Conservation (phyloP, 2,888 invertebrate genomes). For the Drosophila subquinaria region DNA sequence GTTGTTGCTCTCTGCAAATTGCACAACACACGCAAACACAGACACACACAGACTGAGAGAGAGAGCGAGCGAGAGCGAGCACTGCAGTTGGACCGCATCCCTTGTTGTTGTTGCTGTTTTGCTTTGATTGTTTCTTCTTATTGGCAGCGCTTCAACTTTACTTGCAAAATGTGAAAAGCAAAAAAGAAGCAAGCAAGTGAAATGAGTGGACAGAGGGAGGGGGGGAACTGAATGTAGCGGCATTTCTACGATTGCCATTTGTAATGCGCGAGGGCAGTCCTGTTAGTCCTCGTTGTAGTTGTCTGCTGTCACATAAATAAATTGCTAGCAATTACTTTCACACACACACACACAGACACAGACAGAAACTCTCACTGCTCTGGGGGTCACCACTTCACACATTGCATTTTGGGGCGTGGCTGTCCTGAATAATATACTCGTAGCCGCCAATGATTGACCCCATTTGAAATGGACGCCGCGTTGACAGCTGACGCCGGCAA, state of each 20-base stretch:
- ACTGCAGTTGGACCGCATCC: conserved; percentile 44
- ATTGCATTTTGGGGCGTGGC: conserved; percentile 48
- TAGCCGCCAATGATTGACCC: conserved; percentile 48
- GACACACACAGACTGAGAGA: not conserved
- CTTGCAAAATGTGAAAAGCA: conserved; percentile 19
- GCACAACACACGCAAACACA: conserved; percentile 40
- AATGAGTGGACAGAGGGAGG: not conserved
- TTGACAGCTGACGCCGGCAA: conserved; percentile 46
- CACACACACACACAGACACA: conserved; percentile 14
- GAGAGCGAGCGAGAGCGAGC: not conserved
- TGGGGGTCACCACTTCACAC: conserved; percentile 31
- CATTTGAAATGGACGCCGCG: conserved; percentile 35
- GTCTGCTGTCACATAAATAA: conserved; percentile 48
- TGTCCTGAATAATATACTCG: conserved; percentile 33
- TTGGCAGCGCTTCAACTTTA: conserved; percentile 63
- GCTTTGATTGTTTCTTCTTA: conserved; percentile 39
- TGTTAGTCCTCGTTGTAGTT: conserved; percentile 9
- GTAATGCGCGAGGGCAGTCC: conserved; percentile 13
- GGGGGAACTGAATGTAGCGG: not conserved
- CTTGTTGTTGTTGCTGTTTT: conserved; percentile 6
- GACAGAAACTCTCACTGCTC: conserved; percentile 5
- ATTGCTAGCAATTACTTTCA: conserved; percentile 42
- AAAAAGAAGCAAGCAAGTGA: conserved; percentile 9
- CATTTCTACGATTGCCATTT: conserved; percentile 23
- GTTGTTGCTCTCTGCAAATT: conserved; percentile 37